These are phyloP conservation scores for Hydrocynus forskahlii DNA, from an alignment of 2,797 vertebrate species.

Conservation along the genomic window DNA sequence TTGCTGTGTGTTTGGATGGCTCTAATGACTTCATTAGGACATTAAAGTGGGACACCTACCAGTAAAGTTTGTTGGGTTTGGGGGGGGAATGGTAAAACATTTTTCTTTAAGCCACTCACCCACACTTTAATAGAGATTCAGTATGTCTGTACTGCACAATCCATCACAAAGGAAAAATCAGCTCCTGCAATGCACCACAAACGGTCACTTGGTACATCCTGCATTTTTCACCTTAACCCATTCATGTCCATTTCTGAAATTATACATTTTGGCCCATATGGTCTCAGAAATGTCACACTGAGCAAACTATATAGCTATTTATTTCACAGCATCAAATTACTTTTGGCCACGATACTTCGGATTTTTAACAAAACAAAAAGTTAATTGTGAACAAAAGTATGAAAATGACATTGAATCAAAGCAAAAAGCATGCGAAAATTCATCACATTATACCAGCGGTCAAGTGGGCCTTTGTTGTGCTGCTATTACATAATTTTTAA, in stretches of 20 bases:
- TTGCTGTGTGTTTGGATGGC: neutral
- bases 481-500: too few species aligned
- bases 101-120: neutral
- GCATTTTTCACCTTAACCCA: neutral
- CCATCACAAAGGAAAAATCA: neutral
- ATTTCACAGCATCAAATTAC: neutral
- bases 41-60: neutral
- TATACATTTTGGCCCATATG: neutral
- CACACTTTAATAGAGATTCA: neutral
- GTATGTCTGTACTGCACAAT: neutral
- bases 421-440: too few species aligned
- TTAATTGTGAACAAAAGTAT: neutral
- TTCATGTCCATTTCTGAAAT: neutral
- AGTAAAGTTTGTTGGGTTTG: neutral
- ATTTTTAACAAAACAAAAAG: neutral
- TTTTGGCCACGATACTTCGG: neutral
- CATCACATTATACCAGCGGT: too few species aligned
- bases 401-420: neutral
- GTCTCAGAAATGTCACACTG: neutral
- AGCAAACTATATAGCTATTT: too few species aligned
- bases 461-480: too few species aligned
- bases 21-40: conserved; percentile 17
- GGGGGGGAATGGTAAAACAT: neutral
- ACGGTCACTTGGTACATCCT: neutral
- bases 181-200: neutral